Evolutionary conservation across 2,888 invertebrate genomes (phyloP), one percentile per base, ranked within the genome.

Genomic region (Epinotia nisella): DNA sequence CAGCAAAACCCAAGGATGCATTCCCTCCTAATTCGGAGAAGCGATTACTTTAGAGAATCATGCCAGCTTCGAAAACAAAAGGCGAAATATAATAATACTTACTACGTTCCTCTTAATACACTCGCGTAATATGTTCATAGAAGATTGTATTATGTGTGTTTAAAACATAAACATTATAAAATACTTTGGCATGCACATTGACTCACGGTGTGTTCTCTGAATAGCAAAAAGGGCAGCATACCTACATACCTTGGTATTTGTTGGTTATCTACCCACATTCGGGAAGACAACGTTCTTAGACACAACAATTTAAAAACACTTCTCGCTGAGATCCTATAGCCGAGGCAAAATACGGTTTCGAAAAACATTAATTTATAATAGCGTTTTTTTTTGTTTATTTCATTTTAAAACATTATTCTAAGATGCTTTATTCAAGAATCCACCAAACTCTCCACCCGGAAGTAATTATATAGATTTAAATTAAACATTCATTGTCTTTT

Each of bases 101-200:
- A 19, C n/a, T 53, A 9, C 19, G 19, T 60, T 19, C 3, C 24
- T 17, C 5, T 24, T 13, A 24, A 13, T 17, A 51, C 53, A 65
- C 15, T 35, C 66, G 56, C 55, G 59, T 19, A 49, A 41, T 35
- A 35, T 56, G n/a, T 66, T 66, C 66, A 21, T 41, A 39, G 66
- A 66, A 66, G 55, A 53, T 56, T 66, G 35, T 41, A 39, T 55
- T 41, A 3, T 10, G 19, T 65, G 21, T 55, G 55, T 21, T n/a
- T 55, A 66, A 24, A 66, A 66, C 19, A 61, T 61, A 55, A 55
- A 66, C 66, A 66, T 21, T 15, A 24, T 56, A 56, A 53, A 21
- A 55, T 9, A 35, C 35, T 7, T 7, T 21, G 5, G 21, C 11
- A 56, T 56, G 24, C 1, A 13, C 24, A 56, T 13, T 13, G 55